Percentiles rank a stretch among this genome's conserved stretches.
Conservation (phyloP, 2,113 vertebrate species). For the Diphyllodes magnificus region DNA sequence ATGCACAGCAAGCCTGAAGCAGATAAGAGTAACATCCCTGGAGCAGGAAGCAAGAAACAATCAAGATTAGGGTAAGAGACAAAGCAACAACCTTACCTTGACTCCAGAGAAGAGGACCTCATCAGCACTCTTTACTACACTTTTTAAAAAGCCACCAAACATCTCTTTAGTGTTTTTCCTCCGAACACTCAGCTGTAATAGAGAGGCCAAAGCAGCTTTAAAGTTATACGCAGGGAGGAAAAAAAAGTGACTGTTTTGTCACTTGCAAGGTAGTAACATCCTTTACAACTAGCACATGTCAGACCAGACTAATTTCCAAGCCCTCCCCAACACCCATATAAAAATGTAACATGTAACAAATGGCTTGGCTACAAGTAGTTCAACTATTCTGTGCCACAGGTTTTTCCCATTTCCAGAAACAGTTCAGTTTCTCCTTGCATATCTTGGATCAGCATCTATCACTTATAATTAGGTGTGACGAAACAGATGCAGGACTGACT, state of each 20-base stretch:
- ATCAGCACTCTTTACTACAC: conserved; percentile 92
- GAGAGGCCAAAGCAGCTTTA: neutral
- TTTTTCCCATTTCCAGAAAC: neutral
- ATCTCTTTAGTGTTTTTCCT: conserved; percentile 96
- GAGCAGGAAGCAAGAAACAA: neutral
- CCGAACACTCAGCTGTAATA: conserved; percentile 86
- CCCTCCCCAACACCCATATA: neutral
- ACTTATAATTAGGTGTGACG: neutral
- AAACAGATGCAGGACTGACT: neutral
- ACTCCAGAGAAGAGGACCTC: conserved; percentile 94
- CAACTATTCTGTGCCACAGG: neutral
- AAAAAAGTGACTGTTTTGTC: neutral
- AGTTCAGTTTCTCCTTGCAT: neutral
- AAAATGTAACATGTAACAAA: neutral
- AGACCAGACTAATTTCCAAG: neutral
- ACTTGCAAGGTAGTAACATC: neutral
- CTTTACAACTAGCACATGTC: neutral
- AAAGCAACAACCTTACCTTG: conserved; percentile 76
- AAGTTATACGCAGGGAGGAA: fast-evolving
- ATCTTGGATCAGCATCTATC: neutral
- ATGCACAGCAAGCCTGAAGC: neutral
- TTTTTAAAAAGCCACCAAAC: conserved; percentile 97
- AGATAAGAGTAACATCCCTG: neutral
- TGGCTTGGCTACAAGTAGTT: neutral
- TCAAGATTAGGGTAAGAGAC: neutral